These are phyloP conservation scores for Myripristis murdjan DNA, from an alignment of 2,797 vertebrate species.

Conservation along the genomic window DNA sequence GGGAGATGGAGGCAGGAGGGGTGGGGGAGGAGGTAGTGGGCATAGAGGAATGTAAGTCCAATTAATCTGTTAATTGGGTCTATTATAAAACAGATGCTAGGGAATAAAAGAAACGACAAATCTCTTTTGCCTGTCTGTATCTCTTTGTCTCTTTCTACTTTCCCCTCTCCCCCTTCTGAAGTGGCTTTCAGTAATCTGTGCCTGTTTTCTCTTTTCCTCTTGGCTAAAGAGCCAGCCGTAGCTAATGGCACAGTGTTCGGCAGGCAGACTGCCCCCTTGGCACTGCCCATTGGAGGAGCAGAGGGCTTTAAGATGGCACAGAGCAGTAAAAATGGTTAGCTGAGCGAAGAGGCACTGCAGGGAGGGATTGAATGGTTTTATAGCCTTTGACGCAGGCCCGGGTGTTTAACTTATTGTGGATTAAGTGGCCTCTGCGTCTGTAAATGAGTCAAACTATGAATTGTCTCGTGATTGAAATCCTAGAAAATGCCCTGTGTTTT, in stretches of 20 bases:
- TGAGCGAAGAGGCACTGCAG: slow-evolving; percentile 77
- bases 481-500: slow-evolving; percentile 27
- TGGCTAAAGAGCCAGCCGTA: slow-evolving; percentile 78
- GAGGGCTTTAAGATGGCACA: slow-evolving; percentile 75
- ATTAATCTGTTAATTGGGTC: slow-evolving; percentile 80
- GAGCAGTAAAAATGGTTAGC: slow-evolving; percentile 80
- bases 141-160: slow-evolving; percentile 70
- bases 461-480: slow-evolving; percentile 50
- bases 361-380: slow-evolving; percentile 71
- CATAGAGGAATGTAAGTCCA: slow-evolving; percentile 62
- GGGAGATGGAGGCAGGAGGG: slow-evolving; percentile 31
- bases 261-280: slow-evolving; percentile 81
- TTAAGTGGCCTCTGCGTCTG: slow-evolving; percentile 42
- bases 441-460: slow-evolving; percentile 49
- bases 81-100: slow-evolving; percentile 77
- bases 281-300: slow-evolving; percentile 74
- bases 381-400: slow-evolving; percentile 57
- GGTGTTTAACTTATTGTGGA: slow-evolving; percentile 63
- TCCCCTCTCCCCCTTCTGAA: slow-evolving; percentile 60
- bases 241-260: slow-evolving; percentile 77
- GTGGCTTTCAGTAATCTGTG: slow-evolving; percentile 72
- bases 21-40: slow-evolving; percentile 15
- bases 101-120: slow-evolving; percentile 64
- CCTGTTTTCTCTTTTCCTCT: slow-evolving; percentile 73
- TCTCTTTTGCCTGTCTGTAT: slow-evolving; percentile 64